phyloP scores from a whole-genome alignment of 2,888 invertebrate species.

The Morpho deidamia region DNA sequence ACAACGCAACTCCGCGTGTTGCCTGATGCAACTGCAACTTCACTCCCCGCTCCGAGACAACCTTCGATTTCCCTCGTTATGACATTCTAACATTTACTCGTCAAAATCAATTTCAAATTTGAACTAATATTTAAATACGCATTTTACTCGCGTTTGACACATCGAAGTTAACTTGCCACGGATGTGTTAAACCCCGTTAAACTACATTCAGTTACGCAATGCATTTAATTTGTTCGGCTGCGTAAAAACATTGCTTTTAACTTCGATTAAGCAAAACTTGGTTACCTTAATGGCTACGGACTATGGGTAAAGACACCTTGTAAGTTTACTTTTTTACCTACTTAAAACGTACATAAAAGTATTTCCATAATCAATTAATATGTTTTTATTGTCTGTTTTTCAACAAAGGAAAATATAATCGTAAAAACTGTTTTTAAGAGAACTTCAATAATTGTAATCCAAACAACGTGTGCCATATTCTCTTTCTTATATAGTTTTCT shows the following conservation, averaged over 20 bases:
- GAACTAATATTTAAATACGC: conserved; percentile 17
- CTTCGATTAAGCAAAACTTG: no score
- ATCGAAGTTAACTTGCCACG: conserved; percentile 14
- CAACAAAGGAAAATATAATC: no score
- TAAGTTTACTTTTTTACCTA: no score
- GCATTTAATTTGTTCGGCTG: conserved; percentile 32
- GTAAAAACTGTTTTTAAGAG: no score
- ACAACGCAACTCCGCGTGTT: conserved; percentile 45
- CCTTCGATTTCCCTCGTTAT: conserved; percentile 66
- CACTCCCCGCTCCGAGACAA: conserved; percentile 34
- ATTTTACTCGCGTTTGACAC: conserved; percentile 31
- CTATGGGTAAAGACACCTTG: no score
- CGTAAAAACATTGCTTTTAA: conserved; percentile 6
- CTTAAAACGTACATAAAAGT: no score
- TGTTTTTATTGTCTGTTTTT: no score
- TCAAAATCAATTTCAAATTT: conserved; percentile 39
- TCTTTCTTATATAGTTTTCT: no score
- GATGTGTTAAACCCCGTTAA: conserved; percentile 9
- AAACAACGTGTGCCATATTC: no score
- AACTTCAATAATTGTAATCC: no score
- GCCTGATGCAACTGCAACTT: conserved; percentile 36
- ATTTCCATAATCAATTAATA: no score
- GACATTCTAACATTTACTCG: conserved; percentile 51
- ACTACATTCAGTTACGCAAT: conserved; percentile 33
- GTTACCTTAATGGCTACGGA: no score